Conservation (phyloP, 2,113 vertebrate genomes). For the Calidris pugnax region DNA sequence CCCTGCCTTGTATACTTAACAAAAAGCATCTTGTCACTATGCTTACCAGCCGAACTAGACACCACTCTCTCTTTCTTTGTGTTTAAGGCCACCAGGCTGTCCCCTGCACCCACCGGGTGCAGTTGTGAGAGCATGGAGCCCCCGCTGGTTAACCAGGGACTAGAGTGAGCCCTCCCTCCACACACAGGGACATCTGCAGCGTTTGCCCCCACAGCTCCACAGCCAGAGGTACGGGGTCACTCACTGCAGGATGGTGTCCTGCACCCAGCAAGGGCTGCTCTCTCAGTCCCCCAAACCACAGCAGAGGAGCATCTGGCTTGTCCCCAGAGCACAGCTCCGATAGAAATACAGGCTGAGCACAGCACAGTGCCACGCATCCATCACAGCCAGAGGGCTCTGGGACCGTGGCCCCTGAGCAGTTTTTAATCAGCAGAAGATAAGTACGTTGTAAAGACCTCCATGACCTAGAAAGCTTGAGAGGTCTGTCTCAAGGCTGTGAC, state of each 20-base stretch:
- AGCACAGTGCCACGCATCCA: neutral
- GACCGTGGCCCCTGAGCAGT: neutral
- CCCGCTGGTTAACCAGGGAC: accelerated
- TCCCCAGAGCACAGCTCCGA: accelerated
- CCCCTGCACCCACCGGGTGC: neutral
- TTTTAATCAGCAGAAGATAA: neutral
- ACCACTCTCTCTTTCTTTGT: neutral
- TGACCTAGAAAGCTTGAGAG: neutral
- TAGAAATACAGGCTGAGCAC: neutral
- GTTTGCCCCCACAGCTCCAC: neutral
- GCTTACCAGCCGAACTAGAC: neutral
- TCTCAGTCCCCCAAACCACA: neutral
- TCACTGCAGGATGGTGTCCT: accelerated
- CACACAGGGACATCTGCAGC: neutral
- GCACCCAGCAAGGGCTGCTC: neutral
- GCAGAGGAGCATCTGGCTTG: neutral
- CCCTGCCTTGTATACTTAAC: neutral
- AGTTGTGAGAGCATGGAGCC: neutral
- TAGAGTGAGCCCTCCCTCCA: neutral
- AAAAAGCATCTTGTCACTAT: neutral
- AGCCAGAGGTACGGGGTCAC: neutral
- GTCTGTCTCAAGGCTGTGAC: neutral
- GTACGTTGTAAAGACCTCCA: neutral
- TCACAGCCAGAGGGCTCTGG: neutral
- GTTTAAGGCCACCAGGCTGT: neutral